Evolutionary conservation across 2,888 invertebrate genomes (phyloP).

Genomic region (Hydropsyche betteni): DNA sequence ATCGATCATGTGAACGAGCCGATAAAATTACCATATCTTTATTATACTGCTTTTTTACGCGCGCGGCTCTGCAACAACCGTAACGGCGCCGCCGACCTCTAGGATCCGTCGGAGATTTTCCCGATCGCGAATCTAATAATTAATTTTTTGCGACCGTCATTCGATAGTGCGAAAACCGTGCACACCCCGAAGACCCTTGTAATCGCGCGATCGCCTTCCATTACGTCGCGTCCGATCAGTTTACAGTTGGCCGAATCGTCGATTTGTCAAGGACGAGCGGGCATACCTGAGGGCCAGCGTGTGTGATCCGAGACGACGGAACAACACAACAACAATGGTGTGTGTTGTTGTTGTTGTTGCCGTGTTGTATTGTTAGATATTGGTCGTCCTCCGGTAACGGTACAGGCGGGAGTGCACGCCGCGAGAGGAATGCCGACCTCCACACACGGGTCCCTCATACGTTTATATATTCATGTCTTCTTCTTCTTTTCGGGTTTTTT

Average conservation of each 20-base stretch:
- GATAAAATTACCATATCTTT: too few relatives aligned
- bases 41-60: too few relatives aligned
- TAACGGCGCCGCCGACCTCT: too few relatives aligned
- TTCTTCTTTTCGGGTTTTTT: not conserved
- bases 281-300: not conserved
- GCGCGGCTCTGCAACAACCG: too few relatives aligned
- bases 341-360: conserved; percentile 6
- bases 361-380: conserved; percentile 21
- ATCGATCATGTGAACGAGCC: too few relatives aligned
- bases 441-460: conserved; percentile 12
- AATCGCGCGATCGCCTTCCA: not conserved
- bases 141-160: too few relatives aligned
- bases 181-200: too few relatives aligned
- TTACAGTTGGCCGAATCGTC: not conserved
- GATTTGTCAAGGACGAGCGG: not conserved
- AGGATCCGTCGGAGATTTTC: too few relatives aligned
- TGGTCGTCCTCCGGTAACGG: conserved; percentile 34
- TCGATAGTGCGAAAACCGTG: too few relatives aligned
- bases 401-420: conserved; percentile 31
- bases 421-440: conserved; percentile 26
- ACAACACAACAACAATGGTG: conserved; percentile 21
- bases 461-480: not conserved
- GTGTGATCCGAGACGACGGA: not conserved
- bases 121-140: too few relatives aligned
- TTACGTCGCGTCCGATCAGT: not conserved